Evolutionary conservation across 64 coral and sea anemone species (phyloP), one percentile per base, ranked within the genome.

Genomic region (Pachyseris speciosa): DNA sequence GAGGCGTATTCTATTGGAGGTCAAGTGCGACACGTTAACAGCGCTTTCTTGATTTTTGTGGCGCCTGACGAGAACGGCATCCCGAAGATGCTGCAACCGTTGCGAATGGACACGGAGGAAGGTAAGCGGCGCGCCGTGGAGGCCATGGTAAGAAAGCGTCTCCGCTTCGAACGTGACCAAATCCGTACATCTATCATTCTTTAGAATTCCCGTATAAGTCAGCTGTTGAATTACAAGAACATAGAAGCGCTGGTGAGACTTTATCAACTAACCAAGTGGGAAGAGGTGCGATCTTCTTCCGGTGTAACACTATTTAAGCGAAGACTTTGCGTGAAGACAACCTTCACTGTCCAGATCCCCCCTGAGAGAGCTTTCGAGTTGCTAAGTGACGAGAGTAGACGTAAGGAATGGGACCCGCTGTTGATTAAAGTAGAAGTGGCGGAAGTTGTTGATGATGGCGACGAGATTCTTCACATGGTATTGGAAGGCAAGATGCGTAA

Each of bases 41-140:
- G 94, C 37, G 94, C 94, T 3, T 95, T 91, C 72, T 86, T 95
- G 78, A 95, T 80, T 41, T 95, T 95, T 37, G 64, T 79, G 2
- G 94, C 72, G 0, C 83, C 83, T 41, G 94, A 91, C 15, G 59
- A 75, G 0, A 91, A 74, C 7, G 81, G 88, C 30, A 40, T 4
- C 9, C 68, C 67, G 9, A 85, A 52, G 78, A 90, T 55, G 65
- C 31, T 95, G 25, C 80, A 70, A 1, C 26, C 39, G 9, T 31
- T 91, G 2, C 45, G 34, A 30, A 53, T 61, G 7, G 72, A 76
- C 1, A 80, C 88, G n/a, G 42, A 28, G 28, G 94, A 91, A 7
- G 69, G 84, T 26, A 69, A 91, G 69, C 79, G 88, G 15, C 87
- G 94, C 11, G 63, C 65, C 5, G 17, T 72, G 0, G 88, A 95